phyloP scores from a whole-genome alignment of 2,113 vertebrate genomes.

The Callaeas wilsoni region DNA sequence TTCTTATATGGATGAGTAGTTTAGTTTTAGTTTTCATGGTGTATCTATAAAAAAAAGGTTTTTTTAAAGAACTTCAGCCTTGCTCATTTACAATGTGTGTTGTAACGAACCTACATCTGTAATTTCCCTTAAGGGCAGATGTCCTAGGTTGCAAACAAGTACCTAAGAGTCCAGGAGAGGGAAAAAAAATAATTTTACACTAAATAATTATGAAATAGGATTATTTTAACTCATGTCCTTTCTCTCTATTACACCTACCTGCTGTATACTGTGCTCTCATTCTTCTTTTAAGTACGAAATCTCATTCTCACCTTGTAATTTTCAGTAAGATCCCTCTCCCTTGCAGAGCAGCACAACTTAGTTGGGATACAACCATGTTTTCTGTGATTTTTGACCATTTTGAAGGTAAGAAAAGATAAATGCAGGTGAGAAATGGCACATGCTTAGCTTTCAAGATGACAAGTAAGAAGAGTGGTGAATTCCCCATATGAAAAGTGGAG shows the following conservation, averaged over 20 bases:
- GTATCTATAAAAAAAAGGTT: not conserved
- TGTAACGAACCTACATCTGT: not conserved
- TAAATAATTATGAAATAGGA: fast-evolving
- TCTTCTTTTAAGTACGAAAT: not conserved
- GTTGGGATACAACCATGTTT: fast-evolving
- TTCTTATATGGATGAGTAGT: not conserved
- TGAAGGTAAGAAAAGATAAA: not conserved
- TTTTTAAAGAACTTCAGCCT: not conserved
- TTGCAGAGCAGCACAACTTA: not conserved
- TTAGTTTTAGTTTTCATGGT: not conserved
- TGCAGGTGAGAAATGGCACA: not conserved
- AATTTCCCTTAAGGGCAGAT: not conserved
- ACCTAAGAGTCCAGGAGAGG: not conserved
- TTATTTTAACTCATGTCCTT: not conserved
- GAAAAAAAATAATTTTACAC: not conserved
- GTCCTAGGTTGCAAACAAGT: not conserved
- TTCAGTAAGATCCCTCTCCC: not conserved
- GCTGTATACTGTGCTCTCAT: fast-evolving
- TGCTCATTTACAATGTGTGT: not conserved
- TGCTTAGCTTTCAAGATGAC: not conserved
- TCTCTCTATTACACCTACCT: not conserved
- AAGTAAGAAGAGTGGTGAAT: not conserved
- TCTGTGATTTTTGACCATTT: not conserved
- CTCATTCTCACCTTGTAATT: not conserved
- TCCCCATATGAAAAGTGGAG: not conserved